Percentiles rank a stretch among this genome's conserved stretches.
phyloP scores from a whole-genome alignment of 1,140 invertebrate species.

The Drosophila novamexicana region DNA sequence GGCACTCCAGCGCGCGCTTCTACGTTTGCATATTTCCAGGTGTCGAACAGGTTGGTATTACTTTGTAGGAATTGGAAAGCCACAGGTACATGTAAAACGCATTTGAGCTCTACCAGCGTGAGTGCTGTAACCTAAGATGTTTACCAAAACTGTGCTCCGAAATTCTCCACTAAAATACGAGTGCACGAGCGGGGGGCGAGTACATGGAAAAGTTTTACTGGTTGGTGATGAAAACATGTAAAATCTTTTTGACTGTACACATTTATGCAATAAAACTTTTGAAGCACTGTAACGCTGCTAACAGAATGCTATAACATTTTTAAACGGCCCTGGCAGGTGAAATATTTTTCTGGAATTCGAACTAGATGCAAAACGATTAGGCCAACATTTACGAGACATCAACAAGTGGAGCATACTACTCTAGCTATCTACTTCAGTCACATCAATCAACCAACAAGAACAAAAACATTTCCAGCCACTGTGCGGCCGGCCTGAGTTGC shows the following conservation, averaged over 20 bases:
- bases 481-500: conserved; percentile 21
- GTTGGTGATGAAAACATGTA: conserved; percentile 49
- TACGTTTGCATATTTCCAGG: too few relatives aligned
- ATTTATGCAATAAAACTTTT: conserved; percentile 62
- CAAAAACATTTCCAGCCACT: not conserved
- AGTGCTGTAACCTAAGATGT: conserved; percentile 17
- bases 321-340: conserved; percentile 17
- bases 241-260: conserved; percentile 46
- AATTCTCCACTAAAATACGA: conserved; percentile 24
- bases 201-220: conserved; percentile 62
- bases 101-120: conserved; percentile 56
- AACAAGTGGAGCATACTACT: not conserved
- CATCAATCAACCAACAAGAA: conserved; percentile 16
- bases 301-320: conserved; percentile 7
- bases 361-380: not conserved
- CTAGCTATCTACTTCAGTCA: not conserved
- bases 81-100: conserved; percentile 73
- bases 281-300: conserved; percentile 42
- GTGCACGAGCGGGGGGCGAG: not conserved
- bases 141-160: conserved; percentile 23
- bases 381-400: not conserved
- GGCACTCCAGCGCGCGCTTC: too few relatives aligned
- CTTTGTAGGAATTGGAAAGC: conserved; percentile 50
- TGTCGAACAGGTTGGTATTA: conserved; percentile 2
- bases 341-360: not conserved